A percentile compares a stretch with the other conserved stretches of the same genome.
These are phyloP conservation scores for Cheilosia grossa DNA, from an alignment of 2,888 invertebrate genomes.

Conservation along the genomic window DNA sequence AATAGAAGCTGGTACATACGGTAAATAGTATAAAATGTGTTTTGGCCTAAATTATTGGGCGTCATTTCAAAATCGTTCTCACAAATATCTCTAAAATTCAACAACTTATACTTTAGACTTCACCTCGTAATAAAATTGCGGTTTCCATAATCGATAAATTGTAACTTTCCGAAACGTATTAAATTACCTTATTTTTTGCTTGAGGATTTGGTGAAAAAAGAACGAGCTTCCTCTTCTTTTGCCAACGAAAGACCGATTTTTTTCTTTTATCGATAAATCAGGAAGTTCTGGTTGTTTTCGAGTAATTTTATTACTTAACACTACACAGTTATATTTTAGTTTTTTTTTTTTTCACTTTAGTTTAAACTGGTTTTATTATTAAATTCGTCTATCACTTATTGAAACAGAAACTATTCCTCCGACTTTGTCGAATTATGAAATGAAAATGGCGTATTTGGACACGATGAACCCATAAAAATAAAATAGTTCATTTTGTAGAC, in stretches of 20 bases:
- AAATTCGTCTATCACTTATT: not conserved
- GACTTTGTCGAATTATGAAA: constrained; percentile 12
- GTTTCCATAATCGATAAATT: no score
- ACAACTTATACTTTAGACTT: no score
- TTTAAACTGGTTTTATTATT: not conserved
- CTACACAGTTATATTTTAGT: not conserved
- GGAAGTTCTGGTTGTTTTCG: constrained; percentile 3
- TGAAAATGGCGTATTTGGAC: constrained; percentile 51
- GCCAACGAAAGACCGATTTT: not conserved
- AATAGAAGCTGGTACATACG: no score
- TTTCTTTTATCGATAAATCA: constrained; percentile 3
- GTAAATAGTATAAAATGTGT: no score
- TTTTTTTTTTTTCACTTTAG: not conserved
- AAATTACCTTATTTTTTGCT: constrained; percentile 19
- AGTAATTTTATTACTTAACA: not conserved
- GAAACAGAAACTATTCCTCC: constrained; percentile 7
- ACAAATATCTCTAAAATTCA: no score
- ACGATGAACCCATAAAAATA: constrained; percentile 26
- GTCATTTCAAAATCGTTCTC: no score
- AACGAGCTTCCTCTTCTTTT: not conserved
- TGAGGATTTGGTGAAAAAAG: not conserved
- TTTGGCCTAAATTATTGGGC: no score
- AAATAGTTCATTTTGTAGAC: not conserved
- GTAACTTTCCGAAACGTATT: not conserved
- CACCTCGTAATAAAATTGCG: not conserved